Base-by-base conservation (phyloP, 1,140 invertebrate species). In the Polypedilum pembai region DNA sequence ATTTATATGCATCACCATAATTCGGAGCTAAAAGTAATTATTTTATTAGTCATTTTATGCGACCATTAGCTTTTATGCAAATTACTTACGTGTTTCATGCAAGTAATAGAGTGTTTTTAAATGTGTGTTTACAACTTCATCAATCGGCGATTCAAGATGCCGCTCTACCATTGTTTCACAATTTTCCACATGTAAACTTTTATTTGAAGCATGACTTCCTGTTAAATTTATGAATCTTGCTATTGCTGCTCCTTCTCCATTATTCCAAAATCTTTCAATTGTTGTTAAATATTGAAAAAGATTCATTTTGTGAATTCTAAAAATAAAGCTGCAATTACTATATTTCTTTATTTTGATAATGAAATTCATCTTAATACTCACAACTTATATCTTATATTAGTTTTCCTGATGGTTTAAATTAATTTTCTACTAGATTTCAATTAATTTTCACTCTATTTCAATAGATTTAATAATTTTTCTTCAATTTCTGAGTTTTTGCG, bases 41-140 rank as follows among this genome's bases (percentile, higher is more conserved):
- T 73, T 69, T 74, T 40, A 74, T 74, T 66, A n/a, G 41, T 7
- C 15, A 15, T 40, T 41, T 40, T n/a, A 40, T 72, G 12, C 10
- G 17, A 18, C 21, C 18, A 17, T 18, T 17, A 73, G 40, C 45
- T 75, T 33, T 33, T 73, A 76, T 33, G 10, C 63, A 41, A 41
- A 74, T 33, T 40, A 80, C 78, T 79, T 79, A 86, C 85, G 79
- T 83, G 85, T 74, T 81, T 82, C 80, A 77, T 84, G 76, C 41
- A 82, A 73, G 8, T 80, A 78, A 20, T 80, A 82, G 0, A 82
- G 75, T 8, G 80, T 80, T 73, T 90, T 90, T n/a, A 96, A 84
- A 82, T 97, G 93, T 66, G 86, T 86, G 74, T 88, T 84, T 41
- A 95, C 87, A 33, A 96, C 84, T 79, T 96, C 94, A 80, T 94